Conservation (phyloP, 2,888 invertebrate genomes). For the Tholera decimalis region DNA sequence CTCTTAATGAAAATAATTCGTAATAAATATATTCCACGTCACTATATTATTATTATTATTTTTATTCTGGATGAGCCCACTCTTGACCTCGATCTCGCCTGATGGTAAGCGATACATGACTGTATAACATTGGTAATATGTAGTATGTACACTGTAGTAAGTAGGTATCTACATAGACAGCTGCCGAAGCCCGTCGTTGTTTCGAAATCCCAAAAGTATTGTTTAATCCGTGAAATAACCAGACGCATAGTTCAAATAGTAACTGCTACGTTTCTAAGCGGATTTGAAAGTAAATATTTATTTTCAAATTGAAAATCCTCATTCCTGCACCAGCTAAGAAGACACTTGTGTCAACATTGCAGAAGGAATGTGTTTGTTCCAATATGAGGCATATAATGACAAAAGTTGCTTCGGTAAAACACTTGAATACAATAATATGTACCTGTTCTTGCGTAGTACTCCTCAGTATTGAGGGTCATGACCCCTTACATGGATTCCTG, state of each 20-base stretch:
- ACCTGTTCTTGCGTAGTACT: too few species aligned
- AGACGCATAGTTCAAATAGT: conserved; percentile 9
- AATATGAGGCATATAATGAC: not conserved
- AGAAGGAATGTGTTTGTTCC: conserved; percentile 21
- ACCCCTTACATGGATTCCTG: too few species aligned
- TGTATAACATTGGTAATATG: not conserved
- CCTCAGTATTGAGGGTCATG: too few species aligned
- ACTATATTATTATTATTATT: too few species aligned
- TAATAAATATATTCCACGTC: too few species aligned
- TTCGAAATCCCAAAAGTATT: not conserved
- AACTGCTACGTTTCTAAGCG: conserved; percentile 17
- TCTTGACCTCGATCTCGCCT: too few species aligned
- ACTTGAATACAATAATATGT: conserved; percentile 4
- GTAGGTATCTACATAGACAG: not conserved
- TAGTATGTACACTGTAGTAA: not conserved
- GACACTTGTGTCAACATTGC: conserved; percentile 43
- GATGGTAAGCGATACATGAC: too few species aligned
- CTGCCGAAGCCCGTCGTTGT: not conserved
- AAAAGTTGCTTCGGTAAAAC: conserved; percentile 3
- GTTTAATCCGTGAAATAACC: conserved; percentile 10
- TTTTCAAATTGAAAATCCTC: conserved; percentile 26
- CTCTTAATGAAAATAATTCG: too few species aligned
- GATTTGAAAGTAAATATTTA: conserved; percentile 5
- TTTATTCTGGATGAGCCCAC: too few species aligned
- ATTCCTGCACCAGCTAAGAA: conserved; percentile 1